phyloP scores from a whole-genome alignment of 2,113 vertebrate species.

The Psophia crepitans region DNA sequence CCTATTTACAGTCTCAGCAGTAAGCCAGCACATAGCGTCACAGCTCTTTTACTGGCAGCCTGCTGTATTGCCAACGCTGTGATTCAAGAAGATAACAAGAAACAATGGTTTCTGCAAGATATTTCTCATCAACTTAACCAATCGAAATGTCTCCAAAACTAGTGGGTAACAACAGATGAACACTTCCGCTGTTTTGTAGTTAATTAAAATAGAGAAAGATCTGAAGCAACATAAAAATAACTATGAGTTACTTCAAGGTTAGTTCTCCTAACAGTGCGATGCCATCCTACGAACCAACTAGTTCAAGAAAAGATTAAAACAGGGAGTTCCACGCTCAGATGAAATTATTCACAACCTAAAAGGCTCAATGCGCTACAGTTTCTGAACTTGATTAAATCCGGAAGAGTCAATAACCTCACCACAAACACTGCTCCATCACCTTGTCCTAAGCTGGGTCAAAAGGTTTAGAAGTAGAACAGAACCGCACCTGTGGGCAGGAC shows the following conservation, averaged over 20 bases:
- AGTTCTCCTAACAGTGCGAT: not conserved
- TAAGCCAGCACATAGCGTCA: not conserved
- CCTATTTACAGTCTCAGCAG: not conserved
- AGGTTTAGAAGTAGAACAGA: not conserved
- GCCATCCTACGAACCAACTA: not conserved
- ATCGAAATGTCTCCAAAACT: not conserved
- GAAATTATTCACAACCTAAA: not conserved
- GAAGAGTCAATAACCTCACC: not conserved
- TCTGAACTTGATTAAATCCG: not conserved
- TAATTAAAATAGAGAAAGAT: not conserved
- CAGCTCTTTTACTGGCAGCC: not conserved
- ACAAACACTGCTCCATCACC: not conserved
- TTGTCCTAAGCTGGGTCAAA: not conserved
- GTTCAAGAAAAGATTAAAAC: not conserved
- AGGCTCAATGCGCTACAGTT: not conserved
- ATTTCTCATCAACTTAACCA: not conserved
- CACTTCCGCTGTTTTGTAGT: not conserved
- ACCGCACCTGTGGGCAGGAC: not conserved
- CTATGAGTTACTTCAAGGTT: not conserved
- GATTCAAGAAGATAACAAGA: not conserved
- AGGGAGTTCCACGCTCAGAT: not conserved
- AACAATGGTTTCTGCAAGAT: not conserved
- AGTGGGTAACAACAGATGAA: not conserved
- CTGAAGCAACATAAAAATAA: not conserved
- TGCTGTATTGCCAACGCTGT: not conserved